Percentiles rank a stretch among this genome's conserved stretches.
phyloP scores from a whole-genome alignment of 2,797 vertebrate species.

The Neopelma chrysocephalum region DNA sequence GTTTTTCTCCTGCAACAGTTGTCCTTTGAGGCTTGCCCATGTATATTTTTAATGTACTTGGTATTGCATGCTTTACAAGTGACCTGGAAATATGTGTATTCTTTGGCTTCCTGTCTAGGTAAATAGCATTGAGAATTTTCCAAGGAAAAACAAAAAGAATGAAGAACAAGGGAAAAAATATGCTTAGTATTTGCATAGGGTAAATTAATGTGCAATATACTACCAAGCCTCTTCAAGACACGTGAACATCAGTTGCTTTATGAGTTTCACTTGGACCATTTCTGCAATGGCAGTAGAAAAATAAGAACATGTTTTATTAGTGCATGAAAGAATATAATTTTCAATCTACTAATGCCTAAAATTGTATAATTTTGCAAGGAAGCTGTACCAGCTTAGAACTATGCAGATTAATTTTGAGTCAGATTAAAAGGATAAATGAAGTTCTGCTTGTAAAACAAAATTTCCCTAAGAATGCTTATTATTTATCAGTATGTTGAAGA shows the following conservation, averaged over 20 bases:
- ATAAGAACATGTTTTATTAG: not conserved
- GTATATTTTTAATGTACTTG: not conserved
- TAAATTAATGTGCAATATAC: not conserved
- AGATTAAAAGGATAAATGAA: not conserved
- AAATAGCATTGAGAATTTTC: not conserved
- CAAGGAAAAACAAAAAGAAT: not conserved
- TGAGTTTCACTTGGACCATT: not conserved
- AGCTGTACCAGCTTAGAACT: not conserved
- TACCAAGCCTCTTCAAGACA: not conserved
- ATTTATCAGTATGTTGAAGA: not conserved
- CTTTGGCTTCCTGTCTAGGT: not conserved
- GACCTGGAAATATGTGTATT: not conserved
- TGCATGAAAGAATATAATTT: not conserved
- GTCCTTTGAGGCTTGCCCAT: not conserved
- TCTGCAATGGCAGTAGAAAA: not conserved
- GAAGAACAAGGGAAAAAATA: accelerated
- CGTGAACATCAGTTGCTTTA: not conserved
- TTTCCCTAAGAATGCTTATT: not conserved
- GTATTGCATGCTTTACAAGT: not conserved
- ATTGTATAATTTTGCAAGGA: not conserved
- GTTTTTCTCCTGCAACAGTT: not conserved
- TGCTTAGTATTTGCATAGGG: not conserved
- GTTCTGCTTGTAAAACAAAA: not conserved
- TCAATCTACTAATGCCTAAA: not conserved
- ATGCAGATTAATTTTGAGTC: not conserved